Evolutionary conservation across 2,797 vertebrate species (phyloP).

Genomic region (Enteromius paludinosus): DNA sequence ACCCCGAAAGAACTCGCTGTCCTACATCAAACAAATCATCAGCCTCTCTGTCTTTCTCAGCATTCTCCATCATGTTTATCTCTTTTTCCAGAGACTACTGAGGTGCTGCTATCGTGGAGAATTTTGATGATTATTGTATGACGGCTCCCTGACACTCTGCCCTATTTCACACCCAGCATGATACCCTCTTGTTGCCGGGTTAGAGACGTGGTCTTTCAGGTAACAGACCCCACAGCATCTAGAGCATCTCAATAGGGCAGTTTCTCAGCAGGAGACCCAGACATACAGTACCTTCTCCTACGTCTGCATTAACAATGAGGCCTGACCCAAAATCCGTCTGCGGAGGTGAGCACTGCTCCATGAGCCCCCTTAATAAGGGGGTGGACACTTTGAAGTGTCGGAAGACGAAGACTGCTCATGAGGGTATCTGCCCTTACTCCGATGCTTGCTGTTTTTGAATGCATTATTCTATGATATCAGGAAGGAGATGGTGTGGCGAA

Average conservation of each 20-base stretch:
- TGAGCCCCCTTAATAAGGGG: neutral
- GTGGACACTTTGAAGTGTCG: neutral
- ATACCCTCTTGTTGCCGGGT: constrained; percentile 3
- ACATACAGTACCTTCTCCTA: constrained; percentile 28
- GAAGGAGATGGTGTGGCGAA: constrained; percentile 10
- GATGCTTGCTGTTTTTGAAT: neutral
- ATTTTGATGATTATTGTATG: constrained; percentile 30
- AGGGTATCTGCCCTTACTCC: neutral
- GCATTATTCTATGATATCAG: neutral
- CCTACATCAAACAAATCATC: neutral
- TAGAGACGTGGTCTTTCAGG: constrained; percentile 1
- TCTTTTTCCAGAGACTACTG: neutral
- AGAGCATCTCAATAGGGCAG: constrained; percentile 30
- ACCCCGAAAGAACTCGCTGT: neutral
- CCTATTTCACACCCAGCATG: constrained; percentile 33
- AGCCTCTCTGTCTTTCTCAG: constrained; percentile 4
- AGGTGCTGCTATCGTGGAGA: neutral
- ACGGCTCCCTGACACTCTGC: neutral
- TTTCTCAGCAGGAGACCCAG: constrained; percentile 28
- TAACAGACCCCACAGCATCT: constrained; percentile 20
- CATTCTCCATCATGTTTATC: constrained; percentile 21
- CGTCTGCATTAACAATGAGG: constrained; percentile 38
- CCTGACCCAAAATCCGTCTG: neutral
- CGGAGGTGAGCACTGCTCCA: constrained; percentile 1
- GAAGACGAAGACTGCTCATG: neutral